A percentile compares a stretch with the other conserved stretches of the same genome.
Conservation (phyloP, 1,140 invertebrate species). For the Macrosteles quadrilineatus region DNA sequence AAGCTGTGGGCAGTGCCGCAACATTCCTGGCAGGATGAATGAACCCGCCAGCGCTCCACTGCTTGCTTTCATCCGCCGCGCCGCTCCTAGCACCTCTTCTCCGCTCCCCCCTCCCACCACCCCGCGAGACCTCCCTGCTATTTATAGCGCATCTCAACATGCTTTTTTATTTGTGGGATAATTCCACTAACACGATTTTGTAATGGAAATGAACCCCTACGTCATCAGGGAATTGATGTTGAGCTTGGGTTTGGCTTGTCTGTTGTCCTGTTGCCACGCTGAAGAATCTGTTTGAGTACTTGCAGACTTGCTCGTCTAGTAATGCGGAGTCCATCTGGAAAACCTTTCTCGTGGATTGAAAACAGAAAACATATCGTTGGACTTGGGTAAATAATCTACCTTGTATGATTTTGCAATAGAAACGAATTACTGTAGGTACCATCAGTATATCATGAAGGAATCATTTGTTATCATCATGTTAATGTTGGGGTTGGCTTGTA, state of each 20-base stretch:
- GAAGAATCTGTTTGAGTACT: too few species aligned
- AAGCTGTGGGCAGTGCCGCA: slow-evolving; percentile 2
- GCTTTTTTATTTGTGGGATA: not conserved
- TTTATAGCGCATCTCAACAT: slow-evolving; percentile 6
- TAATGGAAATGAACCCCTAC: slow-evolving; percentile 8
- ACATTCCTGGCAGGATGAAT: slow-evolving; percentile 13
- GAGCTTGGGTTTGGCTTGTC: not conserved
- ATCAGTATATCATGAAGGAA: too few species aligned
- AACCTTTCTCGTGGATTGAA: too few species aligned
- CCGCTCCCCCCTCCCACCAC: not conserved
- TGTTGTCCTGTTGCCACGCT: too few species aligned
- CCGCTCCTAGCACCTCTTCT: slow-evolving; percentile 21
- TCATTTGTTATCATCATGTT: too few species aligned
- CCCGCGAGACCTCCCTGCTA: not conserved
- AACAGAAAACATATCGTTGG: too few species aligned
- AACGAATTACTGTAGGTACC: too few species aligned
- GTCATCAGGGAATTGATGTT: not conserved
- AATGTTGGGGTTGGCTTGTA: too few species aligned
- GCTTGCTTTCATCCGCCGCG: slow-evolving; percentile 1
- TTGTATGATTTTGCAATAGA: too few species aligned
- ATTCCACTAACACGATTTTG: slow-evolving; percentile 11
- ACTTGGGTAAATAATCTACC: too few species aligned
- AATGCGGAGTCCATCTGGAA: too few species aligned
- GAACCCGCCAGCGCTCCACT: slow-evolving; percentile 16
- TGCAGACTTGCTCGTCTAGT: too few species aligned